Evolutionary conservation across 2,888 invertebrate species (phyloP).

Genomic region (Drosophila trichaetosa): DNA sequence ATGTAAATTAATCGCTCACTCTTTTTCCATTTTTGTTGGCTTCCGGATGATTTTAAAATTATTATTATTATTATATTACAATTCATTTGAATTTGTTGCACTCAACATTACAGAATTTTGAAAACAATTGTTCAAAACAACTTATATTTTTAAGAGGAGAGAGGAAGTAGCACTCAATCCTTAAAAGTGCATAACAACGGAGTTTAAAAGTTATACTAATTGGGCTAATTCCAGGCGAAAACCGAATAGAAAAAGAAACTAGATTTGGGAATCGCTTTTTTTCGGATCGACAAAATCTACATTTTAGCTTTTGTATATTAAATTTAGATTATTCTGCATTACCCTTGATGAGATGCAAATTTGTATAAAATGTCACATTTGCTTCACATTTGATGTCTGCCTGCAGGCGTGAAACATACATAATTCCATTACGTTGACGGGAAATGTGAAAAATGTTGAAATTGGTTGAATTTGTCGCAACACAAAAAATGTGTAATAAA

Average conservation of each 20-base stretch:
- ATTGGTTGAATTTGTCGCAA: slow-evolving; percentile 51
- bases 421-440: slow-evolving; percentile 33
- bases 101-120: slow-evolving; percentile 3
- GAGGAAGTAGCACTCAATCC: not conserved
- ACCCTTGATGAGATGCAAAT: not conserved
- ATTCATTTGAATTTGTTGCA: slow-evolving; percentile 33
- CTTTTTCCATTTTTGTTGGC: not conserved
- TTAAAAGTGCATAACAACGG: not conserved
- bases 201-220: not conserved
- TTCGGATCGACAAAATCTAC: not conserved
- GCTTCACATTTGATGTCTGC: slow-evolving; percentile 13
- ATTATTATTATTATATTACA: too few species aligned
- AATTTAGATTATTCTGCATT: not conserved
- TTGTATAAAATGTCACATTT: slow-evolving; percentile 1
- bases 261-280: not conserved
- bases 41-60: slow-evolving; percentile 16
- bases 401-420: slow-evolving; percentile 7
- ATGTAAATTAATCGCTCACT: too few species aligned
- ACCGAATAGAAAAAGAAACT: not conserved
- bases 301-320: not conserved
- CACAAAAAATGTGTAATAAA: slow-evolving; percentile 58
- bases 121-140: too few species aligned
- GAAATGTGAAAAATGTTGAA: slow-evolving; percentile 27
- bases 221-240: not conserved
- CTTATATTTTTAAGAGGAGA: too few species aligned